phyloP scores from a whole-genome alignment of 1,140 invertebrate species.

The Leptestheria dahalacensis region DNA sequence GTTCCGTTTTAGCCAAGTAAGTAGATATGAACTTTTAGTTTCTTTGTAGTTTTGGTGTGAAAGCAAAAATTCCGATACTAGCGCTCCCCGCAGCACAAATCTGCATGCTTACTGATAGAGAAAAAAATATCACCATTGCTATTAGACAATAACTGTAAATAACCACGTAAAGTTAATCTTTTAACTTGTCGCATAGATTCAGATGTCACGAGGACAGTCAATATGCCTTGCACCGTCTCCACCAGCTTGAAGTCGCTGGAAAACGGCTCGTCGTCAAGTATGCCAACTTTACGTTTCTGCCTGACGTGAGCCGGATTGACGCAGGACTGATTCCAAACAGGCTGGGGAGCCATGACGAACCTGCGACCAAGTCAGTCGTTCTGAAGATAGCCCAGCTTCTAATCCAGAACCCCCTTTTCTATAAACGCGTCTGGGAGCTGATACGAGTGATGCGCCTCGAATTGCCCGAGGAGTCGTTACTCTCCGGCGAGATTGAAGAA shows the following conservation, averaged over 20 bases:
- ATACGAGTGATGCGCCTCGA: conserved; percentile 82
- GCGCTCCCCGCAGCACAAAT: no score
- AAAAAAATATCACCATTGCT: no score
- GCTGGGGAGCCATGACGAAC: conserved; percentile 29
- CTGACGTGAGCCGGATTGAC: not conserved
- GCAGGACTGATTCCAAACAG: conserved; percentile 24
- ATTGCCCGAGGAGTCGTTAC: conserved; percentile 15
- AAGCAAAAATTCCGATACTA: no score
- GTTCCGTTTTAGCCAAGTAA: conserved; percentile 33
- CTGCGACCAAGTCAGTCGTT: conserved; percentile 50
- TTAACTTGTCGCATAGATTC: no score
- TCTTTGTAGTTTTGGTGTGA: conserved; percentile 29
- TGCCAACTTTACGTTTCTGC: conserved; percentile 26
- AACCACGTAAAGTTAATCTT: no score
- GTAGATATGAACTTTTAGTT: conserved; percentile 12
- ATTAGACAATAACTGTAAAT: no score
- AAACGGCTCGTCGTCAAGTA: conserved; percentile 43
- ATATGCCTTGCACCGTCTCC: conserved; percentile 39
- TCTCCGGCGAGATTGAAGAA: conserved; percentile 25
- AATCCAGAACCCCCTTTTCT: conserved; percentile 59
- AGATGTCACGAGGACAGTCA: conserved; percentile 35
- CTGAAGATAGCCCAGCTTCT: conserved; percentile 62
- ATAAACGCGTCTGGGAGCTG: conserved; percentile 71
- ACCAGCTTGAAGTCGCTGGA: conserved; percentile 45
- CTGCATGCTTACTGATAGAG: no score